Evolutionary conservation across 2,113 vertebrate genomes (phyloP).

Genomic region (Tragelaphus imberbis): DNA sequence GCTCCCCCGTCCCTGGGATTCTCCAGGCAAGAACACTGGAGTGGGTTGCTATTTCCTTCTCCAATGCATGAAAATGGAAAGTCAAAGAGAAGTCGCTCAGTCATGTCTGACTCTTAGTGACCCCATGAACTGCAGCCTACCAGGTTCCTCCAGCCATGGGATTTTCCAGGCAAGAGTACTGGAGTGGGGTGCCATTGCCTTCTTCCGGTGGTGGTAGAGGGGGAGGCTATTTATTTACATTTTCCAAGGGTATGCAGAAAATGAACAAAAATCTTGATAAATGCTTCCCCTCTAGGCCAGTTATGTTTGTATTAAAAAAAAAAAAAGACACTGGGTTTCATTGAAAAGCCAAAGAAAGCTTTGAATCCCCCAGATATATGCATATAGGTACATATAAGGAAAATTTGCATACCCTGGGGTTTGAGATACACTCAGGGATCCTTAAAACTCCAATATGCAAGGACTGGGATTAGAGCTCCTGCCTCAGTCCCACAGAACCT

Average conservation of each 20-base stretch:
- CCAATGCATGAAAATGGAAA: too few relatives aligned
- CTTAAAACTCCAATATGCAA: neutral
- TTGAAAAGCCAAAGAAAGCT: neutral
- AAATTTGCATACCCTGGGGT: neutral
- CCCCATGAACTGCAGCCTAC: too few relatives aligned
- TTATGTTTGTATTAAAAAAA: neutral
- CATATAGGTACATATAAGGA: neutral
- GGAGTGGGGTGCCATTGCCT: too few relatives aligned
- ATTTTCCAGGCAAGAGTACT: too few relatives aligned
- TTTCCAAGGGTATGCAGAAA: neutral
- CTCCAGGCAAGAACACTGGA: too few relatives aligned
- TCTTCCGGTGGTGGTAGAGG: neutral
- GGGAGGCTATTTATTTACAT: neutral
- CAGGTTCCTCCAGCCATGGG: too few relatives aligned
- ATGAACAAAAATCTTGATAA: constrained; percentile 10
- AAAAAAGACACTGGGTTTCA: neutral
- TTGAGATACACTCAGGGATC: neutral
- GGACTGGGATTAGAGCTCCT: neutral
- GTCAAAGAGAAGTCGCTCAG: too few relatives aligned
- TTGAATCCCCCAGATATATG: neutral
- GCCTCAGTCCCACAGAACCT: too few relatives aligned
- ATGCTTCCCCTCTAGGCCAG: neutral
- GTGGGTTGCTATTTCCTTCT: too few relatives aligned
- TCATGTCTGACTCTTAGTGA: too few relatives aligned
- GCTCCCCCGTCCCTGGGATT: too few relatives aligned